Evolutionary conservation across 2,888 invertebrate species (phyloP), one percentile per base, ranked within the genome.

Genomic region (Acholoe squamosa): DNA sequence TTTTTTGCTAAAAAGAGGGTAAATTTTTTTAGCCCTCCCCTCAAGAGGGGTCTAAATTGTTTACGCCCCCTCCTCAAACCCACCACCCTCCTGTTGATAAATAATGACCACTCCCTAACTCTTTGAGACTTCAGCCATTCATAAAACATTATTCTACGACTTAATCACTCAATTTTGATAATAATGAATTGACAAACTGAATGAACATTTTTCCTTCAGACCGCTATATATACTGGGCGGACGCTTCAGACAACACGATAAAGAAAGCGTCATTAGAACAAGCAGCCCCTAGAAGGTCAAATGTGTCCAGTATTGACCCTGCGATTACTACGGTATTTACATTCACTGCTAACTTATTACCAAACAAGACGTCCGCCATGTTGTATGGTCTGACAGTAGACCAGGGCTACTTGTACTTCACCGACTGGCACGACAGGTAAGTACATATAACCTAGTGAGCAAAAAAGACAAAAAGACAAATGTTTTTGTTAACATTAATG

Each of bases 341-440:
- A 0, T 54, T 54, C 14, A 54, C 25, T 7, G 25, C 52, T 25
- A 54, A 54, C 56, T n/a, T 22, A 22, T 10, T 86, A 7, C 10
- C 52, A 3, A 86, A 86, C 86, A 86, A 86, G 25, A 86, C 86
- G 52, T n/a, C 14, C 25, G 28, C 86, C 52, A 91, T 89, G 43
- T 89, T 89, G 56, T 92, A 89, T 33, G 91, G 91, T 0, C 28
- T 92, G 14, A 34, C 90, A 10, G 52, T 92, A 43, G 92, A 92
- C 84, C 91, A 91, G n/a, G 28, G 77, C 16, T 91, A 89, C 71
- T 34, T 92, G 52, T 92, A 91, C 86, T 90, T 90, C 86, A 89
- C 92, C 33, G 92, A 92, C 54, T 91, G 91, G 91, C 25, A 89
- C 19, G 54, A 89, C 28, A 88, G 89, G 92, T 92, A 71, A 67